Percentiles rank a stretch among this genome's conserved stretches.
These are phyloP conservation scores for Babyrousa celebensis DNA, from an alignment of 2,797 vertebrate species.

Conservation along the genomic window DNA sequence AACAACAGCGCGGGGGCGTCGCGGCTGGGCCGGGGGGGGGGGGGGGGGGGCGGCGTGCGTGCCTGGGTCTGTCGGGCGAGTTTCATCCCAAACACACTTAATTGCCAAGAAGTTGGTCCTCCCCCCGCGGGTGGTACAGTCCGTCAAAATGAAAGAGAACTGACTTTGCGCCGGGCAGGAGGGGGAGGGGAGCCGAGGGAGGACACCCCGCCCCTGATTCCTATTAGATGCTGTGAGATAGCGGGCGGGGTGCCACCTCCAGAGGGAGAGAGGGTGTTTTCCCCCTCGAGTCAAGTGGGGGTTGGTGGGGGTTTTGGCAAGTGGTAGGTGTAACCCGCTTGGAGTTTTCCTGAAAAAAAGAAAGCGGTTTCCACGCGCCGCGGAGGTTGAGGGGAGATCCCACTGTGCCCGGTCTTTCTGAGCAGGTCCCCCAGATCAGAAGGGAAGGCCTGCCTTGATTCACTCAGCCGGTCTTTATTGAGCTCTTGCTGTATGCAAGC, in stretches of 20 bases:
- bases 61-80: slow-evolving; percentile 20
- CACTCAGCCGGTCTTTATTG: background rate
- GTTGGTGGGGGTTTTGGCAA: background rate
- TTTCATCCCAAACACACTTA: slow-evolving; percentile 70
- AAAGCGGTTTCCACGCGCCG: slow-evolving; percentile 5
- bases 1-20: slow-evolving; percentile 59
- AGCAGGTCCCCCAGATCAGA: background rate
- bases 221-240: slow-evolving; percentile 88
- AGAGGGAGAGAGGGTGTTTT: background rate
- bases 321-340: background rate
- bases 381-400: background rate
- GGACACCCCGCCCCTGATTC: slow-evolving; percentile 79
- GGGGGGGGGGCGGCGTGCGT: slow-evolving; percentile 68
- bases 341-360: slow-evolving; percentile 61
- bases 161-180: slow-evolving; percentile 88
- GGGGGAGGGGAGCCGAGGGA: background rate
- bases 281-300: slow-evolving; percentile 25
- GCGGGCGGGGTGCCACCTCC: background rate
- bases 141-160: slow-evolving; percentile 92
- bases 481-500: background rate
- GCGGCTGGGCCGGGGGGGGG: background rate
- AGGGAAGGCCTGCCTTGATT: background rate
- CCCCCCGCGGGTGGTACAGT: slow-evolving; percentile 90
- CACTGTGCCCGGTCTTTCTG: background rate
- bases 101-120: slow-evolving; percentile 84